Percentiles rank a stretch among this genome's conserved stretches.
Evolutionary conservation across 1,140 invertebrate genomes (phyloP).

Genomic region (Plodia interpunctella): DNA sequence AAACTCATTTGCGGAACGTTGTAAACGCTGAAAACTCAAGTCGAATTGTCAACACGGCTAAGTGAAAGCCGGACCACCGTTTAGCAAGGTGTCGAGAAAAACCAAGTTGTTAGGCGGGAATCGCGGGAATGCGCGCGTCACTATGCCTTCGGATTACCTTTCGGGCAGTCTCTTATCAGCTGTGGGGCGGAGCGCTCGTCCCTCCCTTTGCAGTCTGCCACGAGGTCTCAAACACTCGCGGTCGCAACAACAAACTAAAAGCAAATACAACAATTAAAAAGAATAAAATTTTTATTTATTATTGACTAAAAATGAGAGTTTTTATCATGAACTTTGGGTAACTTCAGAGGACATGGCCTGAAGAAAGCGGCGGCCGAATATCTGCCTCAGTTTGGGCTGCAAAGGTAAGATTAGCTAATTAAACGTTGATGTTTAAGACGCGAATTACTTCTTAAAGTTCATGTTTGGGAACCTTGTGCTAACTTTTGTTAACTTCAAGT

Average conservation of each 20-base stretch:
- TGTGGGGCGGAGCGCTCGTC: not conserved
- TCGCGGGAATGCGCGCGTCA: not conserved
- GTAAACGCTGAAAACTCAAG: not conserved
- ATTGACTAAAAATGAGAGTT: not conserved
- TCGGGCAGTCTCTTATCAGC: not conserved
- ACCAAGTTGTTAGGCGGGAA: slow-evolving; percentile 1
- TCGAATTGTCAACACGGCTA: not conserved
- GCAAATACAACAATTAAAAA: not conserved
- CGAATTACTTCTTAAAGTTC: not conserved
- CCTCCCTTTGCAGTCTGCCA: not conserved
- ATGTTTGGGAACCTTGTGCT: not conserved
- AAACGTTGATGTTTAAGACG: slow-evolving; percentile 16
- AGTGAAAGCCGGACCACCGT: not conserved
- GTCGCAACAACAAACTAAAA: not conserved
- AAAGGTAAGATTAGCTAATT: slow-evolving; percentile 30
- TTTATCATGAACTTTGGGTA: not conserved
- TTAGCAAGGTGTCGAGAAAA: not conserved
- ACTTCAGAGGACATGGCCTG: slow-evolving; percentile 20
- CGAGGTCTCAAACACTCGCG: not conserved
- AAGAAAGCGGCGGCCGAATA: slow-evolving; percentile 16
- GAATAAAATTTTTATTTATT: slow-evolving; percentile 11
- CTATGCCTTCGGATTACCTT: not conserved
- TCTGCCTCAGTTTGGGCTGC: slow-evolving; percentile 16
- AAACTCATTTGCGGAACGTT: too few species aligned
- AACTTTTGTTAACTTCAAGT: too few species aligned